Evolutionary conservation across 2,888 invertebrate genomes (phyloP).

Genomic region (Dermolepida albohirtum): DNA sequence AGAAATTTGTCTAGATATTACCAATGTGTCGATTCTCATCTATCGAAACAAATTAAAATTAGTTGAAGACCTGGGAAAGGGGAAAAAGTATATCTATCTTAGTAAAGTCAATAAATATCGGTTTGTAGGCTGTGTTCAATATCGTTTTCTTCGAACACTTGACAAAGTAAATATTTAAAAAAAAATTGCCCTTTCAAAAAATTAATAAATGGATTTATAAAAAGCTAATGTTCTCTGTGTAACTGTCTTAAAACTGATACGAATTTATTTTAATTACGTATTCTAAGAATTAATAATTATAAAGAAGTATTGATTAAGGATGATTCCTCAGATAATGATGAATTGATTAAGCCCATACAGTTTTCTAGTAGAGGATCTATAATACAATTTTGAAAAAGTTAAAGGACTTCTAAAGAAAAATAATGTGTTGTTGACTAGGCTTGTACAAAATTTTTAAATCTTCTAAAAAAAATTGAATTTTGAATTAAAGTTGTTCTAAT

Average conservation of each 20-base stretch:
- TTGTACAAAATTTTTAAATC: background rate
- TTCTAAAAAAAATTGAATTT: too few species aligned
- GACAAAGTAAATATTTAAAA: slow-evolving; percentile 65
- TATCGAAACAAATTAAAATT: too few species aligned
- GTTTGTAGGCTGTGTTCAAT: too few species aligned
- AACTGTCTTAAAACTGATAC: slow-evolving; percentile 67
- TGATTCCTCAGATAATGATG: slow-evolving; percentile 69
- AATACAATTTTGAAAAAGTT: slow-evolving; percentile 66
- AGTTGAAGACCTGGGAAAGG: too few species aligned
- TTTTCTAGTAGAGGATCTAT: slow-evolving; percentile 71
- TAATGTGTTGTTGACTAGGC: slow-evolving; percentile 69
- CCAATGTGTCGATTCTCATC: too few species aligned
- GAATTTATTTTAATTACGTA: slow-evolving; percentile 69
- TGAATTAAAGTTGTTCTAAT: too few species aligned
- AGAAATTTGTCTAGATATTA: too few species aligned
- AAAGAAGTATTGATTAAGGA: slow-evolving; percentile 62
- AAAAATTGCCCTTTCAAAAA: background rate
- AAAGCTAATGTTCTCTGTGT: too few species aligned
- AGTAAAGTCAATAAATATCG: too few species aligned
- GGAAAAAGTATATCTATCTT: too few species aligned
- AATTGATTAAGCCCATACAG: slow-evolving; percentile 70
- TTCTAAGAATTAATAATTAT: slow-evolving; percentile 64
- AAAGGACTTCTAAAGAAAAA: slow-evolving; percentile 68
- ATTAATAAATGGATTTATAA: too few species aligned
- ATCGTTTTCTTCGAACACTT: slow-evolving; percentile 66